phyloP scores from a whole-genome alignment of 2,888 invertebrate species.

The Drosophila fungiperda region DNA sequence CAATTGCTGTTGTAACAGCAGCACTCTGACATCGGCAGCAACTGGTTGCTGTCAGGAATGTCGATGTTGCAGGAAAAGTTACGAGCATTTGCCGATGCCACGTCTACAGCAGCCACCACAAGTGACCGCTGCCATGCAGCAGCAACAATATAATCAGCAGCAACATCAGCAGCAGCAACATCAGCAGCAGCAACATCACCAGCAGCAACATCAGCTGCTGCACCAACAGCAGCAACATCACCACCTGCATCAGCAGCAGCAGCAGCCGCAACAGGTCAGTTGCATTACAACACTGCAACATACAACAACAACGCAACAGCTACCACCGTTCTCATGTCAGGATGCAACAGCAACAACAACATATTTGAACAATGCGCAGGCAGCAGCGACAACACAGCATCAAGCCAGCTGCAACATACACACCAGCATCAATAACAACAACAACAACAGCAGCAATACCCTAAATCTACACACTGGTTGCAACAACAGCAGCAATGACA shows the following conservation, averaged over 20 bases:
- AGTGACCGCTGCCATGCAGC: slow-evolving; percentile 36
- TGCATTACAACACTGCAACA: slow-evolving; percentile 68
- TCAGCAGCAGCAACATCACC: slow-evolving; percentile 38
- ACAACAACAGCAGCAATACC: neutral
- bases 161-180: slow-evolving; percentile 41
- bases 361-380: slow-evolving; percentile 27
- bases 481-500: slow-evolving; percentile 24
- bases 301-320: slow-evolving; percentile 57
- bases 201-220: slow-evolving; percentile 15
- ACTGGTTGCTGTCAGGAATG: slow-evolving; percentile 57
- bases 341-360: slow-evolving; percentile 22
- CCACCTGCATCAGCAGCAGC: slow-evolving; percentile 56
- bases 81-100: slow-evolving; percentile 70
- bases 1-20: slow-evolving; percentile 53
- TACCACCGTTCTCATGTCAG: slow-evolving; percentile 37
- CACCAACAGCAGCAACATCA: slow-evolving; percentile 41
- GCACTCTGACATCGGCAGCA: slow-evolving; percentile 13
- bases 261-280: slow-evolving; percentile 44
- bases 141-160: slow-evolving; percentile 29
- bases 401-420: slow-evolving; percentile 32
- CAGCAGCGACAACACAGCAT: slow-evolving; percentile 26
- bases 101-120: slow-evolving; percentile 63
- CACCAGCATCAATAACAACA: slow-evolving; percentile 1
- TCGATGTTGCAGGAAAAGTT: slow-evolving; percentile 51
- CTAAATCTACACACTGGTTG: neutral